Evolutionary conservation across 2,888 invertebrate genomes (phyloP).

Genomic region (Drosophila nigricruria): DNA sequence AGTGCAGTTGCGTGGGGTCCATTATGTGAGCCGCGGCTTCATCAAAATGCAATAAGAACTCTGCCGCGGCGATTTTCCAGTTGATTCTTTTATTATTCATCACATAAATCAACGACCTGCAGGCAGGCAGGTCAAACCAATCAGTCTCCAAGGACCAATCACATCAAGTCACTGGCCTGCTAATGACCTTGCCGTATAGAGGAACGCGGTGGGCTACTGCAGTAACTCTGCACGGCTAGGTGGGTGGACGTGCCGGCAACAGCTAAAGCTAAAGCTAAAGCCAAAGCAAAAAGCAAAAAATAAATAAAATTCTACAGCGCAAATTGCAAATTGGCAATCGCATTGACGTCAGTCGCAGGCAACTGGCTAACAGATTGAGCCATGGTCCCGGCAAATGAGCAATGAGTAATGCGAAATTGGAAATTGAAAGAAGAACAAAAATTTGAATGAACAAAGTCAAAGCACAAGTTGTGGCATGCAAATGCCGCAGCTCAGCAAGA

Average conservation of each 20-base stretch:
- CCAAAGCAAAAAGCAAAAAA: slow-evolving; percentile 10
- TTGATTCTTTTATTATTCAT: slow-evolving; percentile 5
- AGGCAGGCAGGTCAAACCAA: slow-evolving; percentile 29
- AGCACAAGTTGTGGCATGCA: slow-evolving; percentile 46
- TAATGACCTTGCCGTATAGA: slow-evolving; percentile 42
- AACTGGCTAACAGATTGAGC: neutral
- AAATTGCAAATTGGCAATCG: slow-evolving; percentile 55
- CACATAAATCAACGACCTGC: slow-evolving; percentile 51
- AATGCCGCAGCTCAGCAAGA: slow-evolving; percentile 30
- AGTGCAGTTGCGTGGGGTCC: neutral
- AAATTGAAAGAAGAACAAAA: slow-evolving; percentile 6
- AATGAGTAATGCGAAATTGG: slow-evolving; percentile 1
- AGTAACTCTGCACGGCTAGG: neutral
- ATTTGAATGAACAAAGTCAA: neutral
- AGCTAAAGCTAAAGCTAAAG: neutral
- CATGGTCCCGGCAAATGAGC: neutral
- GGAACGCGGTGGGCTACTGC: neutral
- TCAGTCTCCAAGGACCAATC: slow-evolving; percentile 39
- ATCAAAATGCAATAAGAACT: slow-evolving; percentile 18
- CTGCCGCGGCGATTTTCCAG: neutral
- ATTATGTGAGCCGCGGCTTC: slow-evolving; percentile 3
- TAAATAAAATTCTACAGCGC: slow-evolving; percentile 15
- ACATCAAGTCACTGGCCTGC: slow-evolving; percentile 56
- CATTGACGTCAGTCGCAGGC: slow-evolving; percentile 62
- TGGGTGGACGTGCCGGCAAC: neutral